Evolutionary conservation across 2,113 vertebrate genomes (phyloP), one percentile per base, ranked within the genome.

Genomic region (Pipa parva): DNA sequence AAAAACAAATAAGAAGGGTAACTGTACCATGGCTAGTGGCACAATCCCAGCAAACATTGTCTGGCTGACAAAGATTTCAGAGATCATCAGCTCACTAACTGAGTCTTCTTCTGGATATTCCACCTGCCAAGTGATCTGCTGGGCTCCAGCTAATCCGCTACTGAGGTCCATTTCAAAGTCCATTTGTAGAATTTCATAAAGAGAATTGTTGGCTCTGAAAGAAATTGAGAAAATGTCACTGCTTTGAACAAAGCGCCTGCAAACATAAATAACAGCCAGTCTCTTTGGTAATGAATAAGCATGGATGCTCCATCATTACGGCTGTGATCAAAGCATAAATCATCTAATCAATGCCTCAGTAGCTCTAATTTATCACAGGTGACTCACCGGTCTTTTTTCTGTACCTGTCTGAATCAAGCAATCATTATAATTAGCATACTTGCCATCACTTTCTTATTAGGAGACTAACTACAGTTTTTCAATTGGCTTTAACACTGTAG

Each of bases 121-220:
- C 4, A 93, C 83, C 69, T 91, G 92, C 95, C 95, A 98, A 77
- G 91, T 92, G 1, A 97, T 84, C 11, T 92, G 90, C 77, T 96
- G 94, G 2, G 91, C 91, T 1, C 92, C 89, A 0, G 88, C 88
- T 78, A 87, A 80, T 64, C 82, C 87, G 56, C 94, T 94, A 25
- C 86, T 79, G 25, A 94, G 96, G 78, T 92, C 93, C 0, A 95
- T 76, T 73, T 95, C 92, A 7, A 98, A 94, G 63, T 96, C 95
- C 80, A 98, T 87, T 79, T 93, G 92, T 83, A 97, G 84, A 84
- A 98, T 88, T 81, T 98, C 94, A 0, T 92, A 91, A 27, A 88
- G 83, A 12, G 88, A 79, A 11, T 72, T 84, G 7, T 95, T 92
- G 50, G 75, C 74, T 71, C 95, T 98, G 78, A 25, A 63, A 55